These are phyloP conservation scores for Drosophila ogumai DNA, from an alignment of 1,140 invertebrate species.

Conservation along the genomic window DNA sequence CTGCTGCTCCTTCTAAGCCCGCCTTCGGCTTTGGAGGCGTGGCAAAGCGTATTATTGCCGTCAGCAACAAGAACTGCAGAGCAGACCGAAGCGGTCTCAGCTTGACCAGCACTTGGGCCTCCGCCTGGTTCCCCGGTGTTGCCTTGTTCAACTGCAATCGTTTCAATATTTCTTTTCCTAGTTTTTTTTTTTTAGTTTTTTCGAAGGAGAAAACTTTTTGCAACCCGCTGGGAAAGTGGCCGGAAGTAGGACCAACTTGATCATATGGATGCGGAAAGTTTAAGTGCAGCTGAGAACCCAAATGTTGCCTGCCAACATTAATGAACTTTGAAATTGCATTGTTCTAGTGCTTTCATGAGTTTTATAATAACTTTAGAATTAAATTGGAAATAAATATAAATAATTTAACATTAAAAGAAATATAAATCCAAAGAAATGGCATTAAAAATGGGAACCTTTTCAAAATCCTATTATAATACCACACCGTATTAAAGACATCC, in stretches of 20 bases:
- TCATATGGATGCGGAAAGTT: constrained; percentile 27
- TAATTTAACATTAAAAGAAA: neutral
- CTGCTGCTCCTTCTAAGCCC: neutral
- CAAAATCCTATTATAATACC: neutral
- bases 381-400: neutral
- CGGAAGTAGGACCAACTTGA: constrained; percentile 10
- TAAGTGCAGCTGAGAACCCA: constrained; percentile 2
- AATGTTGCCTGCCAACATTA: constrained; percentile 12
- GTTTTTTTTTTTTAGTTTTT: neutral
- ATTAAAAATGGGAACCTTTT: no score
- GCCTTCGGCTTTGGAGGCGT: constrained; percentile 33
- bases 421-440: no score
- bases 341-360: neutral
- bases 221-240: neutral
- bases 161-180: constrained; percentile 36
- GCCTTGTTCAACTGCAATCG: constrained; percentile 53
- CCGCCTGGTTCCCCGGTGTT: constrained; percentile 13
- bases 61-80: constrained; percentile 23
- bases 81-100: constrained; percentile 21
- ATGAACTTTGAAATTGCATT: constrained; percentile 10
- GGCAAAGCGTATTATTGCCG: constrained; percentile 72
- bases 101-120: constrained; percentile 64
- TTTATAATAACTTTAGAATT: neutral
- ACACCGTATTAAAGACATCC: neutral
- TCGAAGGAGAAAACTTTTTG: constrained; percentile 27